These are phyloP conservation scores for Plecotus auritus DNA, from an alignment of 2,113 vertebrate genomes.

Conservation along the genomic window DNA sequence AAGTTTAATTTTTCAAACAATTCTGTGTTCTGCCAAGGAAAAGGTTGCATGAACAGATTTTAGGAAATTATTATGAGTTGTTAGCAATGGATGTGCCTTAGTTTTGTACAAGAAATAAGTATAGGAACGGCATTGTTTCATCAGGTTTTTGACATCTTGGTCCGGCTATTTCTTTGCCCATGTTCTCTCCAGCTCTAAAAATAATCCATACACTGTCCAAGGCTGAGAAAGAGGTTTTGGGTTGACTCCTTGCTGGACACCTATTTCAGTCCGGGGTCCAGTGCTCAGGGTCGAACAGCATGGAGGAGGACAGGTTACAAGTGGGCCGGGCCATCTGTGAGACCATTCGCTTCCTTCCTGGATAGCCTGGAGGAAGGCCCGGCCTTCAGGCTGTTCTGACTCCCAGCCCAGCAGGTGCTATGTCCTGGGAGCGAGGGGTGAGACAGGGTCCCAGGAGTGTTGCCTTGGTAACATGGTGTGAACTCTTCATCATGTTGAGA, in stretches of 20 bases:
- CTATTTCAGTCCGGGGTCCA: background rate
- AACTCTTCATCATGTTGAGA: background rate
- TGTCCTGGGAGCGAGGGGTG: background rate
- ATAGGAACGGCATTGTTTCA: background rate
- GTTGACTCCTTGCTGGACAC: background rate
- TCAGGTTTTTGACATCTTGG: background rate
- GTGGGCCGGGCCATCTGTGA: rapidly evolving
- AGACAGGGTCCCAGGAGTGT: background rate
- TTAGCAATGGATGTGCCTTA: background rate
- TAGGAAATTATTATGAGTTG: background rate
- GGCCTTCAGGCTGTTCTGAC: background rate
- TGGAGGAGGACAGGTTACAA: background rate
- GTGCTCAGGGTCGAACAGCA: background rate
- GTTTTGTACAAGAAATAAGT: slow-evolving; percentile 6
- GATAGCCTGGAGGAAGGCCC: background rate
- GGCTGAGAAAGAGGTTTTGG: background rate
- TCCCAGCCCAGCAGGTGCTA: background rate
- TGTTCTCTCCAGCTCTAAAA: background rate
- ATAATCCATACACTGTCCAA: background rate
- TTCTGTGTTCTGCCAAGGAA: background rate
- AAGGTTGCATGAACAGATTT: background rate
- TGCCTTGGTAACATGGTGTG: background rate
- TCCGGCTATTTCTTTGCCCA: background rate
- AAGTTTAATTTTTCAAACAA: background rate
- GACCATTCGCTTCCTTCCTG: background rate